These are phyloP conservation scores for Condylura cristata DNA, from an alignment of 2,113 vertebrate species.

Conservation along the genomic window DNA sequence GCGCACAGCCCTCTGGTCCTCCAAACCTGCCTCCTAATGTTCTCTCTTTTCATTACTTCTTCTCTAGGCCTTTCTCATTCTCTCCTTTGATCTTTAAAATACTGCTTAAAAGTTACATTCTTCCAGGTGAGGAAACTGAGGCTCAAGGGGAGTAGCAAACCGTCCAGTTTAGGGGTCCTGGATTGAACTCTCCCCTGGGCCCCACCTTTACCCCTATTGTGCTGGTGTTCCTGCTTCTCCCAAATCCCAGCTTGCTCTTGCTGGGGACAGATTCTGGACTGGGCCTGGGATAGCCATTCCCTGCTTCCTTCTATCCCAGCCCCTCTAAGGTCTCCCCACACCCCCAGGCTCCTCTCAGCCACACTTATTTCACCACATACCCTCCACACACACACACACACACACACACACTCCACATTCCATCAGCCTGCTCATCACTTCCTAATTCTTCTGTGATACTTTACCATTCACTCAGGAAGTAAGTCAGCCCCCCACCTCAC, in stretches of 20 bases:
- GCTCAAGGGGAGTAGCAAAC: not conserved
- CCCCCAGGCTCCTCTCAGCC: not conserved
- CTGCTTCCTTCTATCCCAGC: not conserved
- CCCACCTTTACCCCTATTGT: accelerated
- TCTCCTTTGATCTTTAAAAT: not conserved
- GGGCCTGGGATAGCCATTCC: not conserved
- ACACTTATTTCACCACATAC: not conserved
- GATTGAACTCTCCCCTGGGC: not conserved
- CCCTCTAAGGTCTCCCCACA: no score
- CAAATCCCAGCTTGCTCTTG: no score
- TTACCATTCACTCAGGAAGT: not conserved
- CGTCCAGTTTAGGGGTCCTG: no score
- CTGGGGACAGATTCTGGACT: not conserved
- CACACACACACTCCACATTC: accelerated
- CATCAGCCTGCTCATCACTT: not conserved
- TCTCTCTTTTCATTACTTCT: not conserved
- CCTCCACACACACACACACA: no score
- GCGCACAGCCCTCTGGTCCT: not conserved
- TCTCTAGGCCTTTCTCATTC: not conserved
- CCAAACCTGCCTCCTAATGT: not conserved
- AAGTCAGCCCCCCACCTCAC: no score
- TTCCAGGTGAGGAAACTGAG: not conserved
- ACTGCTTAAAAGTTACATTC: not conserved
- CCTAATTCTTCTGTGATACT: not conserved
- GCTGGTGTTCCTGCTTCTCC: not conserved